These are phyloP conservation scores for Pardosa pseudoannulata DNA, from an alignment of 2,888 invertebrate species.

Conservation along the genomic window DNA sequence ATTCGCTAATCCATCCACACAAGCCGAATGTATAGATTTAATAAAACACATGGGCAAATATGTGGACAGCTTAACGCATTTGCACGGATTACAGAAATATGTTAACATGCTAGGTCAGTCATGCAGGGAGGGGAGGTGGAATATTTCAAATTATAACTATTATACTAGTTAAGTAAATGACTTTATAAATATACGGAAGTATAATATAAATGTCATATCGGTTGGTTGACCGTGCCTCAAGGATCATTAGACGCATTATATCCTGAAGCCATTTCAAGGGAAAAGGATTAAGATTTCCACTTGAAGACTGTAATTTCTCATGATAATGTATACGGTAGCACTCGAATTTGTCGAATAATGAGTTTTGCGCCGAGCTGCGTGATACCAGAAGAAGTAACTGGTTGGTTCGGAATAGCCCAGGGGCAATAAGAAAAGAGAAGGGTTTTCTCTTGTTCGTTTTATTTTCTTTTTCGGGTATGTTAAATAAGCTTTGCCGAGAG, in stretches of 20 bases:
- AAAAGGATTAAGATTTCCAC: slow-evolving; percentile 4
- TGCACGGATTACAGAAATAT: no score
- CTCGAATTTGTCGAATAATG: background rate
- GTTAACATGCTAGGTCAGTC: background rate
- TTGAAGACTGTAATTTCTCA: background rate
- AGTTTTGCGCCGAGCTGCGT: background rate
- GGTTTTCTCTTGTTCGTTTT: background rate
- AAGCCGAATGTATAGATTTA: no score
- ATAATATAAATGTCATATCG: slow-evolving; percentile 3
- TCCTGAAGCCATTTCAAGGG: background rate
- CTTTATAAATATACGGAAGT: background rate
- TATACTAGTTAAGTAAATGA: background rate
- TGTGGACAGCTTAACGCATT: no score
- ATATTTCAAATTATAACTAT: background rate
- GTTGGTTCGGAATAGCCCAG: background rate
- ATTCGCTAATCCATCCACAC: no score
- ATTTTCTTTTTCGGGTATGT: background rate
- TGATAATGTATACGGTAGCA: background rate
- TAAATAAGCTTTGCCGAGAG: background rate
- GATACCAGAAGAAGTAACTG: background rate
- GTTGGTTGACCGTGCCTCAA: background rate
- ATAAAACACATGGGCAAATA: no score
- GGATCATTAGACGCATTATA: background rate
- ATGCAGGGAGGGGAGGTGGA: background rate
- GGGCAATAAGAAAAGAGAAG: background rate